phyloP scores from a whole-genome alignment of 2,888 invertebrate genomes.

The Callyntrura sp. region DNA sequence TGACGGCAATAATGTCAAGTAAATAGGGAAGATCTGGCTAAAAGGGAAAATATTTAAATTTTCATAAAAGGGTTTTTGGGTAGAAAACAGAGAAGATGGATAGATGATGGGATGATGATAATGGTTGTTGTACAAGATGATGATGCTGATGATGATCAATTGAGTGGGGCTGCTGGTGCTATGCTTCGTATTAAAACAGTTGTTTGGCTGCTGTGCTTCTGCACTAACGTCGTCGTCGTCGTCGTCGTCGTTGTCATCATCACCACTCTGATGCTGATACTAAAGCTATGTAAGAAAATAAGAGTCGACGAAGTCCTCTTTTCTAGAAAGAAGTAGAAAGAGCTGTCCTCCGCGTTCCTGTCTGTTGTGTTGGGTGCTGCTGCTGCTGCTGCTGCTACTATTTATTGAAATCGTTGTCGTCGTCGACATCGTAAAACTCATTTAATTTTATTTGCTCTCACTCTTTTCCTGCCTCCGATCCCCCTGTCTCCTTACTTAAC shows the following conservation, averaged over 20 bases:
- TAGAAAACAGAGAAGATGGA: constrained; percentile 11
- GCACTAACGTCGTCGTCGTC: background rate
- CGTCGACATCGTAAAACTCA: constrained; percentile 36
- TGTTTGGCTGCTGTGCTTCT: background rate
- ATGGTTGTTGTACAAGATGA: background rate
- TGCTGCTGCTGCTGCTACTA: no score
- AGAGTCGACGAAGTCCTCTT: no score
- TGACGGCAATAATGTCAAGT: background rate
- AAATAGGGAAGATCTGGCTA: background rate
- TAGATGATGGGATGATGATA: background rate
- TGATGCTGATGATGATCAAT: constrained; percentile 27
- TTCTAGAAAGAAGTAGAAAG: background rate
- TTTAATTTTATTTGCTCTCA: constrained; percentile 50
- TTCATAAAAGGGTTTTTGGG: constrained; percentile 15
- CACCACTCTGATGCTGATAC: background rate
- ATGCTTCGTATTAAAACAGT: constrained; percentile 9
- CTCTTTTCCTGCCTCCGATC: background rate
- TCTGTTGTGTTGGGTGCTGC: background rate
- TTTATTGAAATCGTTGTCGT: constrained; percentile 37
- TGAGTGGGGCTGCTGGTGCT: background rate
- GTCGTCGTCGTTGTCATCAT: background rate
- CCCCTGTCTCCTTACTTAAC: background rate
- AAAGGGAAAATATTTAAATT: constrained; percentile 40
- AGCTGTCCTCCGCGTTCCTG: background rate
- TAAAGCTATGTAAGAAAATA: no score